These are phyloP conservation scores for Trisateles emortualis DNA, from an alignment of 2,888 invertebrate species.

Conservation along the genomic window DNA sequence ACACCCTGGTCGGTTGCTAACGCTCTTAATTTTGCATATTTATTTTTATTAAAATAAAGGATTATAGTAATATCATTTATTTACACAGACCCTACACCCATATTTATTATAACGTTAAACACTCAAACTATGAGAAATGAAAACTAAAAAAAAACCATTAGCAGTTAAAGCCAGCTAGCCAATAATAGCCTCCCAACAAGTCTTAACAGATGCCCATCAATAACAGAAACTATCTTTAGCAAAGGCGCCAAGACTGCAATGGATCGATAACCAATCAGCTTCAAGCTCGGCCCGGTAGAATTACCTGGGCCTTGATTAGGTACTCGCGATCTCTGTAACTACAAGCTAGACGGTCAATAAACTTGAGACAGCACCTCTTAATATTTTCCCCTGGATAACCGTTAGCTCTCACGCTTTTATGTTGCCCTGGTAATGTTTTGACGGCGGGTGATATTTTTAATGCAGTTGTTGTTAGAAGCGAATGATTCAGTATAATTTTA, in stretches of 20 bases:
- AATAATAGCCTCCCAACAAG: slow-evolving; percentile 9
- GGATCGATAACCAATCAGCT: slow-evolving; percentile 83
- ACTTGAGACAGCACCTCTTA: slow-evolving; percentile 29
- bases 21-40: no score
- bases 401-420: slow-evolving; percentile 1
- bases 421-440: neutral
- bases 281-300: slow-evolving; percentile 53
- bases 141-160: neutral
- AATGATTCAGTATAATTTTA: no score
- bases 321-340: slow-evolving; percentile 64
- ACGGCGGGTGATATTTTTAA: neutral
- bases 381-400: slow-evolving; percentile 6
- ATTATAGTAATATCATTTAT: no score
- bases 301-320: slow-evolving; percentile 78
- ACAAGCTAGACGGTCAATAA: slow-evolving; percentile 58
- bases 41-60: no score
- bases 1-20: no score
- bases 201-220: slow-evolving; percentile 43
- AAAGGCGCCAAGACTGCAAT: slow-evolving; percentile 56
- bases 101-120: no score
- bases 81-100: no score
- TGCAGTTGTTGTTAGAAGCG: no score
- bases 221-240: slow-evolving; percentile 61
- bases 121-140: no score
- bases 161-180: neutral